Evolutionary conservation across 2,888 invertebrate genomes (phyloP).

Genomic region (Ophioninae sp.): DNA sequence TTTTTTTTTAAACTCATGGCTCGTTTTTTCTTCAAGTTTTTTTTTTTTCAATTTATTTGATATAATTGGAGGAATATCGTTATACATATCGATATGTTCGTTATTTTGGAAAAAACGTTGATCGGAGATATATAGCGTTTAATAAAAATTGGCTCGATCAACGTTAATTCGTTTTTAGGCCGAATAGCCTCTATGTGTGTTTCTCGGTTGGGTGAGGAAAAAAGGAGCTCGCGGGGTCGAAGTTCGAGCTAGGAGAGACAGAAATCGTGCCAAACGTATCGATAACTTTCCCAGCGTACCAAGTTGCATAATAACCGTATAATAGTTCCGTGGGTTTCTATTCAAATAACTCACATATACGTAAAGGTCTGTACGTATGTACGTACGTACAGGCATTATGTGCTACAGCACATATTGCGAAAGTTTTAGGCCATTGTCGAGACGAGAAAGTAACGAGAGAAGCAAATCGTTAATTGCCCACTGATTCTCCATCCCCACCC

Average conservation of each 20-base stretch:
- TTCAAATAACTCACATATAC: constrained; percentile 41
- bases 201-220: not conserved
- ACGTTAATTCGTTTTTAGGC: not conserved
- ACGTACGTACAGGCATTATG: constrained; percentile 22
- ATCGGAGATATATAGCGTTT: not conserved
- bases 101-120: not conserved
- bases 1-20: not conserved
- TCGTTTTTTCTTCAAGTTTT: not conserved
- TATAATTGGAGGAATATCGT: not conserved
- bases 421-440: constrained; percentile 58
- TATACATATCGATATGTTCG: not conserved
- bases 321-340: constrained; percentile 48
- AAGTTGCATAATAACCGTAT: constrained; percentile 56
- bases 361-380: not conserved
- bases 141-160: not conserved
- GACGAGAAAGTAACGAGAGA: constrained; percentile 56
- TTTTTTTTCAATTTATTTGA: not conserved
- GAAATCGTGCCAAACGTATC: constrained; percentile 56
- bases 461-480: constrained; percentile 55
- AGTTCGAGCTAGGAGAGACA: constrained; percentile 49
- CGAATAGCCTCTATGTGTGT: constrained; percentile 20
- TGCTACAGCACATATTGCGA: constrained; percentile 49
- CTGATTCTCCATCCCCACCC: constrained; percentile 13
- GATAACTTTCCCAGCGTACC: constrained; percentile 59
- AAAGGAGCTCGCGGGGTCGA: constrained; percentile 37